Percentiles rank a stretch among this genome's conserved stretches.
phyloP scores from a whole-genome alignment of 2,113 vertebrate genomes.

The Atrichornis clamosus region DNA sequence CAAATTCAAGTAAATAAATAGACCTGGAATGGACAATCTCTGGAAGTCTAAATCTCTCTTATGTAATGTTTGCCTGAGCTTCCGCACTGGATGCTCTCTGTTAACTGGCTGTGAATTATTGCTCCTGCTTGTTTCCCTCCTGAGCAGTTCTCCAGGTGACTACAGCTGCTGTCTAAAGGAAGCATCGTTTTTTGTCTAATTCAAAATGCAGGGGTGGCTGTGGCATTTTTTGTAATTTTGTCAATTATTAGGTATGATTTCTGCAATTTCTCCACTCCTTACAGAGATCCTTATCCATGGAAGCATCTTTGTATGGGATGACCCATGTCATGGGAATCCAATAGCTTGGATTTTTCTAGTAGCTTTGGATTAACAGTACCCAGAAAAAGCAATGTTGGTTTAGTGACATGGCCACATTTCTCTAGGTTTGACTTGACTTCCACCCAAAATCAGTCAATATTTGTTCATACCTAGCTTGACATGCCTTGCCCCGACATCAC shows the following conservation, averaged over 20 bases:
- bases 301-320: background rate
- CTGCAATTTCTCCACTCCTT: background rate
- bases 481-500: background rate
- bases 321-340: background rate
- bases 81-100: slow-evolving; percentile 36
- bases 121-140: background rate
- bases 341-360: background rate
- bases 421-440: background rate
- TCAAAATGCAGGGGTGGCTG: background rate
- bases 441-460: background rate
- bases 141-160: slow-evolving; percentile 5
- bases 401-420: background rate
- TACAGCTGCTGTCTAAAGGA: background rate
- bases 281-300: background rate
- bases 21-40: background rate
- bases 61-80: slow-evolving; percentile 34
- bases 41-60: slow-evolving; percentile 36
- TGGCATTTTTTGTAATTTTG: background rate
- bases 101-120: slow-evolving; percentile 18
- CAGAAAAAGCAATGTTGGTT: background rate
- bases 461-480: background rate
- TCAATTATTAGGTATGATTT: background rate
- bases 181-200: background rate
- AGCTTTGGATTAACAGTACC: background rate
- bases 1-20: slow-evolving; percentile 58